phyloP scores from a whole-genome alignment of 1,140 invertebrate genomes.

The Neodiprion fabricii region DNA sequence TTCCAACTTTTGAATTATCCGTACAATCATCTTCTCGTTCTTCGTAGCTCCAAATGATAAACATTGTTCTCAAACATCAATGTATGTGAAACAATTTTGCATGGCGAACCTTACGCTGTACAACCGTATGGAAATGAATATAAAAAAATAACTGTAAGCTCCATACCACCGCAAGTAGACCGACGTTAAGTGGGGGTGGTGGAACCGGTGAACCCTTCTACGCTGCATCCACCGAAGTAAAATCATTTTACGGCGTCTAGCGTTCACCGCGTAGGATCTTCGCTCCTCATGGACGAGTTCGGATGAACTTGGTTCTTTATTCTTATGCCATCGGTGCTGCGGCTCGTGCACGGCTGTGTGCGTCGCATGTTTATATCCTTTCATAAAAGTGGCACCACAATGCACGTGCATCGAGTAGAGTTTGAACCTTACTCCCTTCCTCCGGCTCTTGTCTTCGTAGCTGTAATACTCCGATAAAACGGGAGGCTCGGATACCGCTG shows the following conservation, averaged over 20 bases:
- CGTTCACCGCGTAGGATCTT: neutral
- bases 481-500: constrained; percentile 30
- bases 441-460: neutral
- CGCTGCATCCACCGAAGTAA: neutral
- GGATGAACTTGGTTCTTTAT: constrained; percentile 42
- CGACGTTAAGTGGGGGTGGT: too few relatives aligned
- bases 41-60: too few relatives aligned
- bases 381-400: constrained; percentile 51
- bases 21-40: too few relatives aligned
- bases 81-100: too few relatives aligned
- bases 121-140: too few relatives aligned
- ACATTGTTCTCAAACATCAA: too few relatives aligned
- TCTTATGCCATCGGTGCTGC: constrained; percentile 35
- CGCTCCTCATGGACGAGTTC: neutral
- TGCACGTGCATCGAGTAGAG: neutral
- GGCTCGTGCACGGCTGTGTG: constrained; percentile 43
- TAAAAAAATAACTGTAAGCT: too few relatives aligned
- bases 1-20: too few relatives aligned
- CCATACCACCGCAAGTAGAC: too few relatives aligned
- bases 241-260: neutral
- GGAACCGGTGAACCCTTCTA: too few relatives aligned
- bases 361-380: constrained; percentile 49
- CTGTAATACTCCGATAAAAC: constrained; percentile 49
- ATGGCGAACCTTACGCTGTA: too few relatives aligned
- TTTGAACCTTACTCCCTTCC: neutral